Percentiles rank a stretch among this genome's conserved stretches.
Evolutionary conservation across 2,797 vertebrate genomes (phyloP).

Genomic region (Thripadectes ignobilis): DNA sequence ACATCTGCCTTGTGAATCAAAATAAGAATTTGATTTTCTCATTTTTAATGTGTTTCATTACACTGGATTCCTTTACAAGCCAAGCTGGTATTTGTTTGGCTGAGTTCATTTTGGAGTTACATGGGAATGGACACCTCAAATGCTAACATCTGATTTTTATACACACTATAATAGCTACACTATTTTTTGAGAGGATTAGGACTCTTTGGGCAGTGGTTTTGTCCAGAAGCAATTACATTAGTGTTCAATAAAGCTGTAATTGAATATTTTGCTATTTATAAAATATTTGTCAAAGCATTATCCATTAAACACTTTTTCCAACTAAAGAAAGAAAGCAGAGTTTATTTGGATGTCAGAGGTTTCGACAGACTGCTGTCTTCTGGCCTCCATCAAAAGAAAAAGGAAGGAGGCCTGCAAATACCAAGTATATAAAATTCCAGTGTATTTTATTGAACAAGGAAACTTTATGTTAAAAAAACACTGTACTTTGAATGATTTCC

Average conservation of each 20-base stretch:
- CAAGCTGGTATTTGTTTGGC: constrained; percentile 31
- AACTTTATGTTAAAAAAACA: not conserved
- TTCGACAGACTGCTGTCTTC: not conserved
- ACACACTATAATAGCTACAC: not conserved
- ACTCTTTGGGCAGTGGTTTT: not conserved
- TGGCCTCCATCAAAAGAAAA: not conserved
- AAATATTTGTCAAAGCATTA: not conserved
- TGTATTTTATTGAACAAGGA: constrained; percentile 20
- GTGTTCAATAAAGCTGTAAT: not conserved
- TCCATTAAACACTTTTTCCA: not conserved
- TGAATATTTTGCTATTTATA: not conserved
- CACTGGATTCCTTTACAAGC: constrained; percentile 38
- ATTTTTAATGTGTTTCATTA: constrained; percentile 48
- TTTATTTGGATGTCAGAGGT: not conserved
- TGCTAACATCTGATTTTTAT: constrained; percentile 19
- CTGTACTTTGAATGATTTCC: constrained; percentile 6
- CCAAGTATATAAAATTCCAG: not conserved
- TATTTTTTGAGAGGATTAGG: not conserved
- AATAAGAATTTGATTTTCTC: constrained; percentile 27
- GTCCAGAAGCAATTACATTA: not conserved
- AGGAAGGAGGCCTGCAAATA: not conserved
- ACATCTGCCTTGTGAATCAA: constrained; percentile 6
- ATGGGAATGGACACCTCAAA: not conserved
- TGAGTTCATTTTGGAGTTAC: not conserved
- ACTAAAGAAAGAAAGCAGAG: not conserved